Percentiles rank a stretch among this genome's conserved stretches.
Conservation (phyloP, 2,113 vertebrate species). For the Ceyx cyanopectus region DNA sequence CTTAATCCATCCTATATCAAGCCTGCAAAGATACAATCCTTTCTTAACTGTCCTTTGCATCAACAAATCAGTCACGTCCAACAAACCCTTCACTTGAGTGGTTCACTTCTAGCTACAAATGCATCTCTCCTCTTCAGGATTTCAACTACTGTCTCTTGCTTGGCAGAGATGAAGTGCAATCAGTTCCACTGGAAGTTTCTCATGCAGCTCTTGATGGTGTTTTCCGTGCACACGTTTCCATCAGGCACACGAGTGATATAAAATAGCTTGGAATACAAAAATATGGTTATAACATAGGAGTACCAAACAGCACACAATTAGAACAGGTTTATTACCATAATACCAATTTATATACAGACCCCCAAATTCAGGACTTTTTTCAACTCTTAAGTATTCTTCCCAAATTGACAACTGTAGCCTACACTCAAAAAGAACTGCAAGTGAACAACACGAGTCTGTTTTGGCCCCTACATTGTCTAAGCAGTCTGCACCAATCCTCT, state of each 20-base stretch:
- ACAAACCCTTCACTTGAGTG: conserved; percentile 47
- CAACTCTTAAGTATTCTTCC: conserved; percentile 50
- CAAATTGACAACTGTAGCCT: conserved; percentile 64
- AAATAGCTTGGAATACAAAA: conserved; percentile 77
- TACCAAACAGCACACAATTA: conserved; percentile 77
- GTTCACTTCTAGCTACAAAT: conserved; percentile 35
- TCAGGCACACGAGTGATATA: conserved; percentile 61
- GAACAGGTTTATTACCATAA: conserved; percentile 76
- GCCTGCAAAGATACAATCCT: conserved; percentile 12
- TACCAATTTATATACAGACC: conserved; percentile 77
- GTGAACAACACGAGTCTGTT: conserved; percentile 59
- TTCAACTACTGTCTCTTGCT: conserved; percentile 56
- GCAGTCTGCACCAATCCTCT: conserved; percentile 68
- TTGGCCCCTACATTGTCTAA: conserved; percentile 58
- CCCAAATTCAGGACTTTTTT: conserved; percentile 47
- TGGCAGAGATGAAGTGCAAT: conserved; percentile 70
- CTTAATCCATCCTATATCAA: background rate
- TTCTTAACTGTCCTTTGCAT: background rate
- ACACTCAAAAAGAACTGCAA: conserved; percentile 64
- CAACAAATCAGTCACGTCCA: conserved; percentile 51
- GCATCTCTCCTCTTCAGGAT: conserved; percentile 39
- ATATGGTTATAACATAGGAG: conserved; percentile 75
- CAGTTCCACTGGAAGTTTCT: conserved; percentile 60
- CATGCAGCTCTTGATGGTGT: conserved; percentile 43
- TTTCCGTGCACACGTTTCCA: conserved; percentile 51